A percentile compares a stretch with the other conserved stretches of the same genome.
Evolutionary conservation across 1,140 invertebrate genomes (phyloP).

Genomic region (Gerris buenoi): DNA sequence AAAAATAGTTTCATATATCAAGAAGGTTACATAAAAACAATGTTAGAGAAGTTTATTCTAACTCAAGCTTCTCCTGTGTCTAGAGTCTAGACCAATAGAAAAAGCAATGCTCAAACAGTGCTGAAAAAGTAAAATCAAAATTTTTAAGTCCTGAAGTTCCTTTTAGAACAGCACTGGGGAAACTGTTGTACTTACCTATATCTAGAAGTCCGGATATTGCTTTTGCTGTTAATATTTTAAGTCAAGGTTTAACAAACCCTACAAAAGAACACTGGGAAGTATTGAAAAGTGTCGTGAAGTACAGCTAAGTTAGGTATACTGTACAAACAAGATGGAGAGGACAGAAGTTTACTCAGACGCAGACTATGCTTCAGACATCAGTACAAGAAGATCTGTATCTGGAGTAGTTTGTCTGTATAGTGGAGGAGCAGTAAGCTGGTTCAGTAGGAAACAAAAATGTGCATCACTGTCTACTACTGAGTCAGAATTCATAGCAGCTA

Average conservation of each 20-base stretch:
- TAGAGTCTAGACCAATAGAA: neutral
- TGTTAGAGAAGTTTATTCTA: neutral
- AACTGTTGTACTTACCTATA: slow-evolving; percentile 26
- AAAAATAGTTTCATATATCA: neutral
- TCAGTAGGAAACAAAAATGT: slow-evolving; percentile 19
- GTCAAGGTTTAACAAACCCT: slow-evolving; percentile 21
- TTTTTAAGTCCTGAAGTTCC: neutral
- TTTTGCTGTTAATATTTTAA: slow-evolving; percentile 18
- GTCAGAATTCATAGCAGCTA: slow-evolving; percentile 32
- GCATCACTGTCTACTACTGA: slow-evolving; percentile 26
- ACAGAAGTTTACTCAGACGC: slow-evolving; percentile 21
- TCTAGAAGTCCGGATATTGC: slow-evolving; percentile 28
- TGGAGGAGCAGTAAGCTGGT: slow-evolving; percentile 23
- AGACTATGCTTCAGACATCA: slow-evolving; percentile 26
- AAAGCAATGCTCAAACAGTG: neutral
- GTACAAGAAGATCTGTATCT: slow-evolving; percentile 25
- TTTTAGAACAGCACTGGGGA: neutral
- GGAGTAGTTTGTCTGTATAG: slow-evolving; percentile 15
- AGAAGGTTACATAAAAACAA: neutral
- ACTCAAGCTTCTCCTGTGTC: neutral
- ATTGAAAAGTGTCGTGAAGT: slow-evolving; percentile 27
- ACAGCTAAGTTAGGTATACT: slow-evolving; percentile 24
- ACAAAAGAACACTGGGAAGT: slow-evolving; percentile 17
- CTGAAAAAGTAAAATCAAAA: neutral
- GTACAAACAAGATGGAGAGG: slow-evolving; percentile 18